Conservation (phyloP, 2,888 invertebrate species). For the Blastobasis lacticolella region DNA sequence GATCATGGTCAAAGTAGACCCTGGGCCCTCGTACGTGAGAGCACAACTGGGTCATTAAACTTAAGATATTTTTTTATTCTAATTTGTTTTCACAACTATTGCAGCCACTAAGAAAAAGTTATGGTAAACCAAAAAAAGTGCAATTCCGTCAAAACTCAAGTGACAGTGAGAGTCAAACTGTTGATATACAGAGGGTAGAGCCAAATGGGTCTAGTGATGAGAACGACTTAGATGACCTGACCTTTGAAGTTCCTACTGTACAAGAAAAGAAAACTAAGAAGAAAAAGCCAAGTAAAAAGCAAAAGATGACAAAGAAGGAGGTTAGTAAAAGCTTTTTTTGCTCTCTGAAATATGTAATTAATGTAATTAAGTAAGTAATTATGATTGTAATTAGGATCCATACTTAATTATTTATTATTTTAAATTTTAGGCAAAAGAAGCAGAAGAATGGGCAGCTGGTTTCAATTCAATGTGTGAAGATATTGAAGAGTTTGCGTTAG, state of each 20-base stretch:
- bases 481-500: conserved; percentile 60
- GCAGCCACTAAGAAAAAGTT: conserved; percentile 56
- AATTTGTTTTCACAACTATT: background rate
- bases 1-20: too few relatives aligned
- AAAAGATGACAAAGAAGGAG: conserved; percentile 55
- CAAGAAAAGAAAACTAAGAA: conserved; percentile 37
- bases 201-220: conserved; percentile 34
- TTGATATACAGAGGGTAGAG: conserved; percentile 10
- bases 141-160: conserved; percentile 39
- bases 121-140: conserved; percentile 56
- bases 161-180: conserved; percentile 28
- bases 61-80: too few relatives aligned
- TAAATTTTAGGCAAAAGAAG: conserved; percentile 63
- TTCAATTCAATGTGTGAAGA: conserved; percentile 76
- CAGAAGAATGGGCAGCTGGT: conserved; percentile 67
- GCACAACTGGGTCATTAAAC: too few relatives aligned
- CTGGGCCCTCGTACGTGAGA: too few relatives aligned
- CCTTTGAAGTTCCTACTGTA: conserved; percentile 43
- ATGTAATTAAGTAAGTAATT: background rate
- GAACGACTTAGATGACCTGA: conserved; percentile 47
- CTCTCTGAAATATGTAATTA: too few relatives aligned
- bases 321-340: conserved; percentile 22
- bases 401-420: background rate
- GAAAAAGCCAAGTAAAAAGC: conserved; percentile 37
- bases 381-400: background rate